Evolutionary conservation across 1,140 invertebrate species (phyloP), one percentile per base, ranked within the genome.

Genomic region (Danaus plexippus): DNA sequence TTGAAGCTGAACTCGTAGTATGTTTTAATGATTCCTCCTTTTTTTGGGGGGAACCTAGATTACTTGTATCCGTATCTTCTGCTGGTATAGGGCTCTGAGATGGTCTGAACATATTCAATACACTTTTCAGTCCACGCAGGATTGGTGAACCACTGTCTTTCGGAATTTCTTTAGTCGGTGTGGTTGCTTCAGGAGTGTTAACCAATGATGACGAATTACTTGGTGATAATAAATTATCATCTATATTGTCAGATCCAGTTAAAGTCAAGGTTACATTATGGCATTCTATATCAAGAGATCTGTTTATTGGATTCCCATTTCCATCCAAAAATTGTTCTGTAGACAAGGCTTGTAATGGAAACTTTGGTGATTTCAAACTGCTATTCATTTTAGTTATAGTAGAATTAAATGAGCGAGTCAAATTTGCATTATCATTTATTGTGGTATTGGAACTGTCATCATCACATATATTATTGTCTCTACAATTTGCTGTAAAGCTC

Each of bases 81-180:
- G 54, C 15, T 18, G 70, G 69, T 63, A 79, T 73, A n/a, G 84
- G 81, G 53, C 81, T 85, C 42, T 84, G 77, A 9, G 81, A 86
- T 11, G 83, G 64, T 49, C 79, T 67, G 47, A 87, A 87, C 70
- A 87, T 85, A 53, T 74, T 87, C 0, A 87, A 59, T 11, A 87
- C 84, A 77, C 71, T 79, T 58, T 84, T 84, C 0, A 87, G 52
- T 0, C 84, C 84, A 41, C 84, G 63, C 67, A 87, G 22, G 22
- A 32, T 32, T 8, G 22, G 22, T 32, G 67, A 71, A 43, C 67
- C 67, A 60, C 74, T 73, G 54, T 59, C 63, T 50, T 80, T 82
- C 0, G 69, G 63, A 13, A 76, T 64, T 45, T 84, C 84, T 63
- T 84, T 87, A 40, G 75, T 84, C 9, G 84, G 80, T 47, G 81